Evolutionary conservation across 2,888 invertebrate species (phyloP).

Genomic region (Brachycybe producta): DNA sequence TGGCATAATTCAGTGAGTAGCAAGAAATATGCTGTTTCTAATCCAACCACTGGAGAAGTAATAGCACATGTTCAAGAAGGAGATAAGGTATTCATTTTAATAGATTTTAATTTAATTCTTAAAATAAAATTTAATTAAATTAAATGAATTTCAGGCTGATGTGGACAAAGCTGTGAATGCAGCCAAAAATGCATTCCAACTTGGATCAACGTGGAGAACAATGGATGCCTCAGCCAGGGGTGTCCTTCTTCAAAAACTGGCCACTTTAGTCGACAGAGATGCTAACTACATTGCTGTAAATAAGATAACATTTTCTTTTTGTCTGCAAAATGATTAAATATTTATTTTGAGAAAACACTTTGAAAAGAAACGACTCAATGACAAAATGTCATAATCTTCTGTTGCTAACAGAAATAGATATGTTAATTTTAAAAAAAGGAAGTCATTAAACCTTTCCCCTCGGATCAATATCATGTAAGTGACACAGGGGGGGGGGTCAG

Average conservation of each 20-base stretch:
- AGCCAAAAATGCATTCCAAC: slow-evolving; percentile 40
- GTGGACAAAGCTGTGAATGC: slow-evolving; percentile 43
- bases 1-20: slow-evolving; percentile 59
- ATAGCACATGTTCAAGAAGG: slow-evolving; percentile 69
- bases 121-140: no score
- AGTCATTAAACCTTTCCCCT: no score
- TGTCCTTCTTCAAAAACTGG: slow-evolving; percentile 6
- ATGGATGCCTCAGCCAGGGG: slow-evolving; percentile 38
- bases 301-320: no score
- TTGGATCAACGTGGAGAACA: slow-evolving; percentile 43
- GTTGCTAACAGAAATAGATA: no score
- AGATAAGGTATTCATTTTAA: slow-evolving; percentile 72
- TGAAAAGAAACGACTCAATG: no score
- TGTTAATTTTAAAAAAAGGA: no score
- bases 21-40: slow-evolving; percentile 71
- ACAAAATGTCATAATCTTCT: no score
- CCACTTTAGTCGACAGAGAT: not conserved
- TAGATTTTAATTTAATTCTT: no score
- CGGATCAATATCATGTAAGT: no score
- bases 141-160: slow-evolving; percentile 36
- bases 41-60: slow-evolving; percentile 64
- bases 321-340: no score
- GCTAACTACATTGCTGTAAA: slow-evolving; percentile 6
- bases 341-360: no score
- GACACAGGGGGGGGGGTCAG: no score